Conservation (phyloP, 2,888 invertebrate species). For the Baronia brevicornis region DNA sequence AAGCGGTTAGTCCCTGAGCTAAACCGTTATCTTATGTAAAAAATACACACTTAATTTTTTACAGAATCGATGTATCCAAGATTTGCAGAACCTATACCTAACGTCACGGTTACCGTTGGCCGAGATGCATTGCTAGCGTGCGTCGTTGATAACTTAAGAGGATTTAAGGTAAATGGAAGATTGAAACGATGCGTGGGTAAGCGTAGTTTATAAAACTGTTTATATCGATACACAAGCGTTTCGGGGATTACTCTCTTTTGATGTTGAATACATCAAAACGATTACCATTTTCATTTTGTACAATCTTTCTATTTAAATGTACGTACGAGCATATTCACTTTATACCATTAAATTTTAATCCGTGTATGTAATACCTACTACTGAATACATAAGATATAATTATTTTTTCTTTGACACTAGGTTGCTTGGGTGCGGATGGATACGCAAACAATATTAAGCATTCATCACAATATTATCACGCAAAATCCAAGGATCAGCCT, state of each 20-base stretch:
- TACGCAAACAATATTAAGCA: slow-evolving; percentile 93
- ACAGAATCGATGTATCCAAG: slow-evolving; percentile 83
- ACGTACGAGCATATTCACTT: too few relatives aligned
- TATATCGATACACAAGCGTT: too few relatives aligned
- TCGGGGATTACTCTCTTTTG: too few relatives aligned
- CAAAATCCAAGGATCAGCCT: slow-evolving; percentile 91
- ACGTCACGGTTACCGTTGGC: slow-evolving; percentile 92
- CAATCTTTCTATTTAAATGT: too few relatives aligned
- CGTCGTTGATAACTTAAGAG: slow-evolving; percentile 90
- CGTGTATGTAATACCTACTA: slow-evolving; percentile 2
- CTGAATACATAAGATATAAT: too few relatives aligned
- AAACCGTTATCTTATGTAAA: too few relatives aligned
- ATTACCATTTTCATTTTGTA: too few relatives aligned
- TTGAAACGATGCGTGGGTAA: too few relatives aligned
- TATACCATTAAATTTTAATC: not conserved
- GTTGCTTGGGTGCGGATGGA: slow-evolving; percentile 96
- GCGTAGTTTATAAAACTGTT: too few relatives aligned
- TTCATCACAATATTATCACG: slow-evolving; percentile 93
- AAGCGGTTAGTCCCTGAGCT: too few relatives aligned
- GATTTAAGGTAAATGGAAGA: slow-evolving; percentile 82
- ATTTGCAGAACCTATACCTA: slow-evolving; percentile 91
- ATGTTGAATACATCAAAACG: too few relatives aligned
- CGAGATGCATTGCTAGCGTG: slow-evolving; percentile 90
- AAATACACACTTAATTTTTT: slow-evolving; percentile 32
- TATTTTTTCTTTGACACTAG: too few relatives aligned